These are phyloP conservation scores for Tillus elongatus DNA, from an alignment of 2,888 invertebrate species.

Conservation along the genomic window DNA sequence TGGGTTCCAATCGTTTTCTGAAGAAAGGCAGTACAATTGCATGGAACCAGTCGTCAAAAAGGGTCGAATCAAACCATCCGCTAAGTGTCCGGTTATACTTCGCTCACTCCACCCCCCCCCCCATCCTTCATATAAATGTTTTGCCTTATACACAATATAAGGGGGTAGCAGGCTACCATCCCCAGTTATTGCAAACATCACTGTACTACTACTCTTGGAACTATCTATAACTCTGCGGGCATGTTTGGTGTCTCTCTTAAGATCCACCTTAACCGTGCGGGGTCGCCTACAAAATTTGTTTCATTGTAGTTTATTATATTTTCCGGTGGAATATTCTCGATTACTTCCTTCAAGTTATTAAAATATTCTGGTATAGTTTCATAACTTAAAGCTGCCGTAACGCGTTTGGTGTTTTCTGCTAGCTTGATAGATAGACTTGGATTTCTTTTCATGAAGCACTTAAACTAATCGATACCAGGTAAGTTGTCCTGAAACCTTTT, in stretches of 20 bases:
- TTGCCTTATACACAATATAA: slow-evolving; percentile 18
- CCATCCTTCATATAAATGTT: slow-evolving; percentile 16
- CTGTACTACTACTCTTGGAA: slow-evolving; percentile 17
- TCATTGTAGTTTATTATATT: too few species aligned
- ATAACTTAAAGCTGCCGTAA: slow-evolving; percentile 15
- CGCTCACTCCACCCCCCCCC: slow-evolving; percentile 12
- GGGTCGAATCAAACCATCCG: slow-evolving; percentile 16
- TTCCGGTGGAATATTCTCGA: too few species aligned
- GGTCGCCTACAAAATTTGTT: too few species aligned
- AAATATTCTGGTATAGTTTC: slow-evolving; percentile 17
- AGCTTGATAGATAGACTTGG: slow-evolving; percentile 8
- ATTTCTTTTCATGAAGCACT: slow-evolving; percentile 10
- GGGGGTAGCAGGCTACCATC: too few species aligned
- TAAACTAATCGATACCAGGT: slow-evolving; percentile 13
- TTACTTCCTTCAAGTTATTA: slow-evolving; percentile 9
- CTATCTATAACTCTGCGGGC: slow-evolving; percentile 23
- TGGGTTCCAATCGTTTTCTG: slow-evolving; percentile 18
- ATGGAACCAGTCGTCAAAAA: slow-evolving; percentile 15
- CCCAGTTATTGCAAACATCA: too few species aligned
- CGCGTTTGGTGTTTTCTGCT: slow-evolving; percentile 13
- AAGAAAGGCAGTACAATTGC: slow-evolving; percentile 8
- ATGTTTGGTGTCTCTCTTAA: too few species aligned
- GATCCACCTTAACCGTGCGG: slow-evolving; percentile 27
- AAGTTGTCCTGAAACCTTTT: slow-evolving; percentile 9
- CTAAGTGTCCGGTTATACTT: slow-evolving; percentile 15